These are phyloP conservation scores for Macrobrachium nipponense DNA, from an alignment of 1,140 invertebrate species.

Conservation along the genomic window DNA sequence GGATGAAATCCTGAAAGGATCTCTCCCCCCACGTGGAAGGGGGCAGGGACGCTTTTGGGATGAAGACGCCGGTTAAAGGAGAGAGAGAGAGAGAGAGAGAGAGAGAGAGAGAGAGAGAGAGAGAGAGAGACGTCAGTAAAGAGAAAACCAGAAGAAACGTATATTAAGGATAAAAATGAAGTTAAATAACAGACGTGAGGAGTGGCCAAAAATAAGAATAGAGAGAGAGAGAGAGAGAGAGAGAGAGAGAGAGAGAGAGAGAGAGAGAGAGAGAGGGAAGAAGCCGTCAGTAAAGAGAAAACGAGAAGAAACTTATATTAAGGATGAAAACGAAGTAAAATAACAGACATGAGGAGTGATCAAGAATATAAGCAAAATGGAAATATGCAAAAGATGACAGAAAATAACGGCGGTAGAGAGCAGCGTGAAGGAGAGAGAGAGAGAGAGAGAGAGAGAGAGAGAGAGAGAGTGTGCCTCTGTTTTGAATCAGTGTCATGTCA, in stretches of 20 bases:
- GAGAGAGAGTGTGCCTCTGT: neutral
- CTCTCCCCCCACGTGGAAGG: too few species aligned
- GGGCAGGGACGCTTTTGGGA: too few species aligned
- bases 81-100: conserved; percentile 1
- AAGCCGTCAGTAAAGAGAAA: too few species aligned
- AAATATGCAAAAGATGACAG: neutral
- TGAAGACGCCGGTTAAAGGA: neutral
- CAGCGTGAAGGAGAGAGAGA: neutral
- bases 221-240: conserved; percentile 9
- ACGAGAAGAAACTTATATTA: neutral
- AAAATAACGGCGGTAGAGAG: neutral
- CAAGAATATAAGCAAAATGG: neutral
- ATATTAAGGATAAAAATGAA: neutral
- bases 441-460: conserved; percentile 23
- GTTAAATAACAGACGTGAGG: too few species aligned
- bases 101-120: neutral
- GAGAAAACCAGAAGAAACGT: neutral
- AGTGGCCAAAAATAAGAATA: too few species aligned
- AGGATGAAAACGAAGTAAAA: neutral
- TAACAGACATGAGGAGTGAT: neutral
- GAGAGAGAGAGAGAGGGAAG: neutral
- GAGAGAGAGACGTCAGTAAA: neutral
- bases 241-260: neutral
- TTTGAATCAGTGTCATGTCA: too few species aligned
- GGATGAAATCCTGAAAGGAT: too few species aligned